Percentiles rank a stretch among this genome's conserved stretches.
Conservation (phyloP, 2,888 invertebrate genomes). For the Harpalus rufipes region DNA sequence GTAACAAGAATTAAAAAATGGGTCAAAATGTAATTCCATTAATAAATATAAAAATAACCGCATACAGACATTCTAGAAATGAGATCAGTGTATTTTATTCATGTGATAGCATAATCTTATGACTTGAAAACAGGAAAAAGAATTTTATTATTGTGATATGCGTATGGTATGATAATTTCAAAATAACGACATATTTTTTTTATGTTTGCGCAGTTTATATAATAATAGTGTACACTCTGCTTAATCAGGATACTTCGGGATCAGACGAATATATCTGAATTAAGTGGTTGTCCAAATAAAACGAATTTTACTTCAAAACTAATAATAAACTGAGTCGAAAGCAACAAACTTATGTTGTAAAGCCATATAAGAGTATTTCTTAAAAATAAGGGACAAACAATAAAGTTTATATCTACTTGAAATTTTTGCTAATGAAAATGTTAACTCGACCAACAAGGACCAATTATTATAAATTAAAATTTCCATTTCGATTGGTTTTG, state of each 20-base stretch:
- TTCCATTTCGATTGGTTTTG: too few species aligned
- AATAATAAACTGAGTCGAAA: too few species aligned
- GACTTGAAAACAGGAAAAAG: conserved; percentile 28
- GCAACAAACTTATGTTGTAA: too few species aligned
- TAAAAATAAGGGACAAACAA: too few species aligned
- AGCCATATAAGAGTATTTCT: too few species aligned
- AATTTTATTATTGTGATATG: conserved; percentile 27
- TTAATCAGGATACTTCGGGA: background rate
- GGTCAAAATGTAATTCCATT: background rate
- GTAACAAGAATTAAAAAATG: too few species aligned
- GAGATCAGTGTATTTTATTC: conserved; percentile 21
- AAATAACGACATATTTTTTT: background rate
- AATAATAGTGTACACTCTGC: background rate
- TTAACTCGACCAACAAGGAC: too few species aligned
- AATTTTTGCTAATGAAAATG: too few species aligned
- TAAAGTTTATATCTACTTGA: too few species aligned
- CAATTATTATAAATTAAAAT: too few species aligned
- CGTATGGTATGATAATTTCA: conserved; percentile 7
- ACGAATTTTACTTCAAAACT: too few species aligned
- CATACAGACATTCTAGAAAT: background rate
- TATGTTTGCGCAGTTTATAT: background rate
- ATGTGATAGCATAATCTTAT: conserved; percentile 5
- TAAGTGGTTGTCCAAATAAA: background rate
- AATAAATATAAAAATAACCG: background rate
- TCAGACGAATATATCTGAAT: background rate